Evolutionary conservation across 2,797 vertebrate species (phyloP).

Genomic region (Peromyscus eremicus): DNA sequence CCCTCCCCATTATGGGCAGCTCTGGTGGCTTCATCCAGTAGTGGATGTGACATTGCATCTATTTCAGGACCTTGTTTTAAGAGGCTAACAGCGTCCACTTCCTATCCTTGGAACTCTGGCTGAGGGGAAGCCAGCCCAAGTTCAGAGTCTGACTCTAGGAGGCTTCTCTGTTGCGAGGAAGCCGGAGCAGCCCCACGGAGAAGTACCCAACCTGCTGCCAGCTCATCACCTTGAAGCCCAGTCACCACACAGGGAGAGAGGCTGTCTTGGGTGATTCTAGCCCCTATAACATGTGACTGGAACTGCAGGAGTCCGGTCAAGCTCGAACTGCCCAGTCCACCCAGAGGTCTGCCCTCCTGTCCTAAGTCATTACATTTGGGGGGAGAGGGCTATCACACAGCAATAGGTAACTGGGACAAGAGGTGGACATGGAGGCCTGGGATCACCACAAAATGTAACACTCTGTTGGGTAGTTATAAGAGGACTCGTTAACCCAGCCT

Average conservation of each 20-base stretch:
- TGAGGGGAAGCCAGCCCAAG: neutral
- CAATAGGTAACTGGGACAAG: neutral
- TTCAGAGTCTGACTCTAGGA: neutral
- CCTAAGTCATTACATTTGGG: neutral
- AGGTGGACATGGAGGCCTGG: neutral
- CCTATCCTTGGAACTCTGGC: neutral
- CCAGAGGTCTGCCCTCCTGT: neutral
- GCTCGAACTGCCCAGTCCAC: neutral
- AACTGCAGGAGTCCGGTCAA: neutral
- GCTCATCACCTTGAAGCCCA: neutral
- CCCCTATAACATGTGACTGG: neutral
- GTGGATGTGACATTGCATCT: neutral
- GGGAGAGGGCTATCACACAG: neutral
- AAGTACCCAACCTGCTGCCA: neutral
- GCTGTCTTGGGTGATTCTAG: neutral
- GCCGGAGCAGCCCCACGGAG: fast-evolving
- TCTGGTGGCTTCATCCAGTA: neutral
- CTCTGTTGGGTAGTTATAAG: neutral
- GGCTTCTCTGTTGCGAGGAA: neutral
- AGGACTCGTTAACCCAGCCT: neutral
- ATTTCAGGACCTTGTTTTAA: neutral
- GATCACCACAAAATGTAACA: neutral
- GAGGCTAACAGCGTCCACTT: neutral
- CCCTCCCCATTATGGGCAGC: neutral
- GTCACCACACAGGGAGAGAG: neutral